Base-by-base conservation (phyloP, 2,888 invertebrate genomes). In the Synergus japonicus region DNA sequence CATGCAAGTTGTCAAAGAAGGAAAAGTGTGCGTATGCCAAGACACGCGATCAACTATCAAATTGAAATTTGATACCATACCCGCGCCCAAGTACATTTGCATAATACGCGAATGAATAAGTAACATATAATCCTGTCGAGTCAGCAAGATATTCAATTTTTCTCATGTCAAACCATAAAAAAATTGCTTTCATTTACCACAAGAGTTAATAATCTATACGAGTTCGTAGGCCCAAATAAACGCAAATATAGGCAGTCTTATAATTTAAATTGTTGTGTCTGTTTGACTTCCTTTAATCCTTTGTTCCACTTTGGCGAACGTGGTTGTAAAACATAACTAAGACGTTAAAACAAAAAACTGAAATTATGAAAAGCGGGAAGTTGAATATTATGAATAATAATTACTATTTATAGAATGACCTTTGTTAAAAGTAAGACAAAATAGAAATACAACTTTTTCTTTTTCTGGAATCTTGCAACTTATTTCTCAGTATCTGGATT, bases 51-150 rank as follows among this genome's bases (percentile, higher is more conserved):
- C 43, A 54, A 41, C 63, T 37, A 46, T 76, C 22, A 54, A 44
- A 41, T 18, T 76, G 44, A 76, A 76, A 76, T 63, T 76, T 63
- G 60, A 64, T 63, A 64, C 12, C n/a, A 22, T 76, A 46, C 37
- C 29, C 64, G 43, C 73, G n/a, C 15, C 37, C 73, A 54, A 54
- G n/a, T 37, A 73, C 15, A 73, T 73, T 73, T 73, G n/a, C 73
- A 54, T 54, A 73, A 73, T 73, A 41, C 54, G 22, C 37, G 73
- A 73, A 49, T 49, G 49, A 15, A 73, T 49, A 73, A 49, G 54
- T 73, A 73, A 73, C 54, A 73, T 37, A 73, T 73, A 73, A 73
- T 41, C 49, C 49, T 49, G 54, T 73, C 49, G 37, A 54, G 49
- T n/a, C 49, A 54, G 8, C n/a, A 54, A 15, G 37, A 46, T 44